Evolutionary conservation across 1,140 invertebrate genomes (phyloP), one percentile per base, ranked within the genome.

Genomic region (Drosophila pruinosa): DNA sequence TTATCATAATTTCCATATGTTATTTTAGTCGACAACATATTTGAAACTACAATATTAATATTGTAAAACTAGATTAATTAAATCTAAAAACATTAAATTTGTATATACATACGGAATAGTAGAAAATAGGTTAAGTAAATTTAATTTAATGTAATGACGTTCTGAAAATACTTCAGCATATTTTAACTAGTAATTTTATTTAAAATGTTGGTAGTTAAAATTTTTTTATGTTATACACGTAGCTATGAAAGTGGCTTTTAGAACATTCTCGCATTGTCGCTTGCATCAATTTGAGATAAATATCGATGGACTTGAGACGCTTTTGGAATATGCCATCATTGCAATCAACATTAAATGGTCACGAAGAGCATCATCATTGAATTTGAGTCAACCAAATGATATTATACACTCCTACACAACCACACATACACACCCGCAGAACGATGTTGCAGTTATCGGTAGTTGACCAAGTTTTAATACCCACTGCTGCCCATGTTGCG

Each of bases 391-490:
- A 26, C 6, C 38, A 50, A 21, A 3, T n/a, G 26, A 31, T 21
- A 72, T 72, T 67, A 65, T 10, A 24, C 24, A 62, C 7, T 34
- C 36, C 15, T 8, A 61, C 24, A 17, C 24, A n/a, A n/a, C 21
- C 21, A 65, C 31, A 39, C 7, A 15, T 1, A 15, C n/a, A 21
- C 17, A 8, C n/a, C 36, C 8, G 48, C 12, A 28, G 19, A 31
- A 21, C 6, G 19, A 10, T 48, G 50, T 38, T 48, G 17, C 76
- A 72, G 74, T 79, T 79, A 61, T 58, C 53, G 26, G 59, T 75
- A 81, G 77, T 81, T 88, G 82, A 75, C 73, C 82, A 81, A 86
- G 77, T 86, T 85, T 85, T 85, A 86, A 85, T 86, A 75, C 81
- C 81, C 69, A 47, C 43, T 56, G 58, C 74, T 63, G 72, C 50